Evolutionary conservation across 2,113 vertebrate genomes (phyloP), one percentile per base, ranked within the genome.

Genomic region (Nesogale talazaci): DNA sequence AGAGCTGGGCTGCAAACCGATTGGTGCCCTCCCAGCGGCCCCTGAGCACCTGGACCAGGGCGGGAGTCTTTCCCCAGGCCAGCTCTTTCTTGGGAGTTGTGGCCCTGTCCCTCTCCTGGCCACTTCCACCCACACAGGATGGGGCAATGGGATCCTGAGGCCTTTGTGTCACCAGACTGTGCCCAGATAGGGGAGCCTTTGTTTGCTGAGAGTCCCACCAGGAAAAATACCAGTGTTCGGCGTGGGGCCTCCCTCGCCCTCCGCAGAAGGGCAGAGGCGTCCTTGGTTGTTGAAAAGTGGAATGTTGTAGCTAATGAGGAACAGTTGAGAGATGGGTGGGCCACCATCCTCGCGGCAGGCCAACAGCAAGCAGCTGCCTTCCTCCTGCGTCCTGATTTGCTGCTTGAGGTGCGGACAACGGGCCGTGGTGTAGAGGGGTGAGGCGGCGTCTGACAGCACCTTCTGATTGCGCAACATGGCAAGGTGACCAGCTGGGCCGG

Each of bases 261-360:
- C 34, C 65, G 82, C 83, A 78, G 77, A 75, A 93, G 87, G 86
- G 86, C 88, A 81, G 92, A 92, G 69, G 56, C 23, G 3, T 65
- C 22, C 91, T 90, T 95, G 92, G 52, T 61, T 96, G 88, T 92
- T 92, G 93, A 84, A 83, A 95, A 89, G 75, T 40, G 70, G 79
- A 96, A 94, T 77, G 84, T 88, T 88, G 52, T 82, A 52, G 67
- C 93, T 97, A 95, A 97, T 94, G 96, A 97, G 89, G 85, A 97
- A 72, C 91, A 96, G 97, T 95, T 74, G 59, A 97, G 95, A 95
- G 97, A 95, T n/a, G 34, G 22, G 77, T 69, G 70, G 88, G 90
- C 65, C 10, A 20, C 75, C 90, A 40, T 88, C 82, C 92, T 87
- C 59, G 92, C 15, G 42, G 52, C 57, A 57, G 84, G 40, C 91